A percentile compares a stretch with the other conserved stretches of the same genome.
Conservation (phyloP, 2,797 vertebrate genomes). For the Galago senegalensis region DNA sequence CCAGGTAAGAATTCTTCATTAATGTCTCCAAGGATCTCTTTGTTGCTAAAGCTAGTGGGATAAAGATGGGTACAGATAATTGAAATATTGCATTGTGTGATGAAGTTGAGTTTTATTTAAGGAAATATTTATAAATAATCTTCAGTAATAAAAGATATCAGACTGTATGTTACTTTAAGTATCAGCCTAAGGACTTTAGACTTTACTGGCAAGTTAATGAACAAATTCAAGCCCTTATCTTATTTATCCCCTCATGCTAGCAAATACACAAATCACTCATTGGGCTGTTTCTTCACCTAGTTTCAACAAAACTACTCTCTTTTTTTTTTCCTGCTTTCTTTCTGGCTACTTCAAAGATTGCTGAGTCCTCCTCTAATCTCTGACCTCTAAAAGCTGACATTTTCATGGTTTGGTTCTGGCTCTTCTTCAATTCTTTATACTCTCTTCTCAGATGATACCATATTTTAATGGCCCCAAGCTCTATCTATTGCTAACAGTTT, state of each 20-base stretch:
- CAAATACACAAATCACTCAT: neutral
- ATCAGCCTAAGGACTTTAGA: neutral
- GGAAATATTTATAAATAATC: no score
- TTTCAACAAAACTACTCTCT: neutral
- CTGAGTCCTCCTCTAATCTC: neutral
- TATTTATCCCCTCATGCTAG: neutral
- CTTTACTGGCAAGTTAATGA: neutral
- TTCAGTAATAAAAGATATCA: neutral
- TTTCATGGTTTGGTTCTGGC: neutral
- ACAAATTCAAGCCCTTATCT: neutral
- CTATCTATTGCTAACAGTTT: rapidly evolving
- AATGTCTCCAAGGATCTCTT: neutral
- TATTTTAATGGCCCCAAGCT: neutral
- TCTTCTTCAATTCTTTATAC: neutral
- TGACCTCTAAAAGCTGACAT: neutral
- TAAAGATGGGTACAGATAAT: neutral
- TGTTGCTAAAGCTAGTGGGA: neutral
- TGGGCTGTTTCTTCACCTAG: neutral
- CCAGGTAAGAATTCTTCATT: conserved; percentile 47
- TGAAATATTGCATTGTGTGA: neutral
- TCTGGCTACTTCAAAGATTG: neutral
- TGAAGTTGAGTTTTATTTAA: neutral
- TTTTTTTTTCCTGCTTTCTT: neutral
- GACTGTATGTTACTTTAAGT: neutral
- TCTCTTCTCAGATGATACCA: neutral